Evolutionary conservation across 1,140 invertebrate species (phyloP).

Genomic region (Drosophila melanica): DNA sequence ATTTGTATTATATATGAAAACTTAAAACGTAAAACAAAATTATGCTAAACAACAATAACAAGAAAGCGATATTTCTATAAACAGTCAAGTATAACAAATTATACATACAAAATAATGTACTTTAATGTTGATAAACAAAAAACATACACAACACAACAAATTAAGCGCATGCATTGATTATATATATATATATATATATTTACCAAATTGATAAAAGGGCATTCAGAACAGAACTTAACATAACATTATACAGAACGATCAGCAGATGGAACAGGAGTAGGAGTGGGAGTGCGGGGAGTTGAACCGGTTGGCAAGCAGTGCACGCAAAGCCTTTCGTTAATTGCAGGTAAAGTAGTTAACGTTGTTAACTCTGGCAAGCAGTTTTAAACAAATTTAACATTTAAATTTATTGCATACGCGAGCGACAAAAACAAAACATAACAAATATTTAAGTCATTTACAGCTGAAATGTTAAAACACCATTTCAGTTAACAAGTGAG

Average conservation of each 20-base stretch:
- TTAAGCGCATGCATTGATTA: slow-evolving; percentile 56
- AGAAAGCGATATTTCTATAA: slow-evolving; percentile 57
- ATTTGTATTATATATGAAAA: slow-evolving; percentile 78
- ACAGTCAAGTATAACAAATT: slow-evolving; percentile 69
- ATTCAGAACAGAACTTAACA: slow-evolving; percentile 42
- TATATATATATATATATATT: slow-evolving; percentile 64
- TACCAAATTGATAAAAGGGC: slow-evolving; percentile 38
- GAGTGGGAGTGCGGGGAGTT: slow-evolving; percentile 33
- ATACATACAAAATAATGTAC: slow-evolving; percentile 67
- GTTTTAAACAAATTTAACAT: slow-evolving; percentile 70
- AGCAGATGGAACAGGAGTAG: slow-evolving; percentile 13
- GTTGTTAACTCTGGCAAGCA: slow-evolving; percentile 75
- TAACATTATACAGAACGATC: slow-evolving; percentile 17
- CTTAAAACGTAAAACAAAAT: slow-evolving; percentile 43
- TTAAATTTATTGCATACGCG: slow-evolving; percentile 52
- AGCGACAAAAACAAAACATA: slow-evolving; percentile 43
- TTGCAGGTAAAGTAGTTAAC: slow-evolving; percentile 76
- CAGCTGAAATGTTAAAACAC: slow-evolving; percentile 49
- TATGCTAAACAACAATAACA: slow-evolving; percentile 44
- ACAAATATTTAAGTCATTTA: slow-evolving; percentile 63
- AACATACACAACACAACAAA: slow-evolving; percentile 27
- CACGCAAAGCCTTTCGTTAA: slow-evolving; percentile 67
- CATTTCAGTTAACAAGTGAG: slow-evolving; percentile 51
- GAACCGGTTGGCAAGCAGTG: slow-evolving; percentile 48
- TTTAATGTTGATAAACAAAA: slow-evolving; percentile 72